A percentile compares a stretch with the other conserved stretches of the same genome.
Conservation (phyloP, 1,140 invertebrate species). For the Eriocheir sinensis region DNA sequence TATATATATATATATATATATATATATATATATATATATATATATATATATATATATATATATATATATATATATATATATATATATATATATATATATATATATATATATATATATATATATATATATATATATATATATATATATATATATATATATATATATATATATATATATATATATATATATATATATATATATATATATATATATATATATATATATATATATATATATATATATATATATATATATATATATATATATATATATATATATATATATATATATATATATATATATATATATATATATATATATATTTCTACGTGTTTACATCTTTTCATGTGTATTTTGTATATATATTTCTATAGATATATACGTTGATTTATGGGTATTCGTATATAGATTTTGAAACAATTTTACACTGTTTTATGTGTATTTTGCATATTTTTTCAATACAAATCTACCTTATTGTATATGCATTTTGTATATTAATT, state of each 20-base stretch:
- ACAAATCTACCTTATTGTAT: no score
- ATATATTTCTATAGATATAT: no score
- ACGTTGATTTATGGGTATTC: no score
- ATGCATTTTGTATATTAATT: no score
- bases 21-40: slow-evolving; percentile 57
- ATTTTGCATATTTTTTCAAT: no score
- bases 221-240: slow-evolving; percentile 27
- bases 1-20: slow-evolving; percentile 62
- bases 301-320: no score
- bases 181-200: slow-evolving; percentile 33
- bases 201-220: slow-evolving; percentile 30
- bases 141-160: slow-evolving; percentile 52
- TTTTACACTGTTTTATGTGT: no score
- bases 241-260: slow-evolving; percentile 40
- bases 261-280: slow-evolving; percentile 29
- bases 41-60: slow-evolving; percentile 18
- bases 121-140: slow-evolving; percentile 52
- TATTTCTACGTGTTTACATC: no score
- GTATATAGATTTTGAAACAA: no score
- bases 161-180: slow-evolving; percentile 27
- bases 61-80: background rate
- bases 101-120: slow-evolving; percentile 57
- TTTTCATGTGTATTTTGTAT: no score
- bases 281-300: background rate
- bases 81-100: slow-evolving; percentile 55